phyloP scores from a whole-genome alignment of 2,888 invertebrate species.

The Metellina segmentata region DNA sequence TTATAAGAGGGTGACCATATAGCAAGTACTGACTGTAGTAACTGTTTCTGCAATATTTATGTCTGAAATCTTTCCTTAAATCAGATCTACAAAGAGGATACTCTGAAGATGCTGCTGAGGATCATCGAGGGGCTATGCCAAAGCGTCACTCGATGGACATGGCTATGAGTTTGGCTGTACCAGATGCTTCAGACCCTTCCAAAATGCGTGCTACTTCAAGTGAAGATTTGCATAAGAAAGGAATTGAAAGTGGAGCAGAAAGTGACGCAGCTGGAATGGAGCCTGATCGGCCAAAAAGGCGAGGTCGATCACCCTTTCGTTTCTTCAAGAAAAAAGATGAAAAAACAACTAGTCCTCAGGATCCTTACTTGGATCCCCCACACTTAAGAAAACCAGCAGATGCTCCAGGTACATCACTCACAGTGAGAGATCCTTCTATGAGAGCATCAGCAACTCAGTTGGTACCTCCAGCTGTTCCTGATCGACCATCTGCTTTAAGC shows the following conservation, averaged over 20 bases:
- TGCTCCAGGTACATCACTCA: conserved; percentile 45
- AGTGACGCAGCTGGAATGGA: conserved; percentile 81
- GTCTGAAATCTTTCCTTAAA: conserved; percentile 69
- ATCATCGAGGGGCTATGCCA: conserved; percentile 81
- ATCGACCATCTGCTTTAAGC: conserved; percentile 83
- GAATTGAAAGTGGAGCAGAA: conserved; percentile 57
- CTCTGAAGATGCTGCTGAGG: conserved; percentile 89
- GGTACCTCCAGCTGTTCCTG: conserved; percentile 85
- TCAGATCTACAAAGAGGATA: conserved; percentile 91
- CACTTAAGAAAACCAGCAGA: conserved; percentile 43
- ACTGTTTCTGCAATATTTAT: no score
- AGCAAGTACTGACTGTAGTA: no score
- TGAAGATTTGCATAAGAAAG: conserved; percentile 77
- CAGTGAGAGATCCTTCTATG: conserved; percentile 65
- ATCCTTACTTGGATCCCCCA: conserved; percentile 32
- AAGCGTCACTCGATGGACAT: conserved; percentile 78
- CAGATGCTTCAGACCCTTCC: conserved; percentile 68
- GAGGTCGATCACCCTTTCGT: conserved; percentile 96
- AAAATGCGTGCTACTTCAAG: conserved; percentile 76
- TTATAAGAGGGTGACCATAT: no score
- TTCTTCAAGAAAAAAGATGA: conserved; percentile 90
- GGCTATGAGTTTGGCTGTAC: conserved; percentile 75
- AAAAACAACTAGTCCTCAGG: conserved; percentile 65
- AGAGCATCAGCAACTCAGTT: conserved; percentile 81
- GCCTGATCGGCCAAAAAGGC: conserved; percentile 83